Evolutionary conservation across 2,113 vertebrate genomes (phyloP).

Genomic region (Pseudorectes ferrugineus): DNA sequence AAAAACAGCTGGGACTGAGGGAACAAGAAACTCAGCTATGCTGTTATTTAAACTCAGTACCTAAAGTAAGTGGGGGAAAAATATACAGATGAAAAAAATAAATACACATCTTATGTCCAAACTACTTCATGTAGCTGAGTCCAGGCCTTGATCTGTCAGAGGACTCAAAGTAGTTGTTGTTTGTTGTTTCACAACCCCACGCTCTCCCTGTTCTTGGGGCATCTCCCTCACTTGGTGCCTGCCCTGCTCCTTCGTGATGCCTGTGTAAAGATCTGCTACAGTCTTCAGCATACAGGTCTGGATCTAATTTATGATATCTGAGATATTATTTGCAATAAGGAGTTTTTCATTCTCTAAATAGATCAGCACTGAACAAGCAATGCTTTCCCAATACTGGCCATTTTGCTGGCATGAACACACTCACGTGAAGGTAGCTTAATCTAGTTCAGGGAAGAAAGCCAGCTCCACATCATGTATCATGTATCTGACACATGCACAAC

Average conservation of each 20-base stretch:
- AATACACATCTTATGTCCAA: neutral
- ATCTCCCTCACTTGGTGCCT: neutral
- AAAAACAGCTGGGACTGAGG: neutral
- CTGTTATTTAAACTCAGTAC: neutral
- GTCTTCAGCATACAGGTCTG: neutral
- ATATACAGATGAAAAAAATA: neutral
- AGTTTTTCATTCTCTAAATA: neutral
- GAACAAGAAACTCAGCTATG: neutral
- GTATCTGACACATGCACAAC: rapidly evolving
- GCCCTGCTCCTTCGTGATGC: neutral
- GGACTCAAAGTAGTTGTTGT: neutral
- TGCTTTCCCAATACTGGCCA: neutral
- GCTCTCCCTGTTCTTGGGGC: neutral
- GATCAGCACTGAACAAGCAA: neutral
- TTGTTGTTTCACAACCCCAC: neutral
- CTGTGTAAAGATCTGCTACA: neutral
- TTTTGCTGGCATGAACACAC: neutral
- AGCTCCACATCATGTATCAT: neutral
- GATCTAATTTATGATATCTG: neutral
- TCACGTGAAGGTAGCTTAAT: neutral
- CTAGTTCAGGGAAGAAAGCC: neutral
- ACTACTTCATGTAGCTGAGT: neutral
- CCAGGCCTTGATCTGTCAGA: neutral
- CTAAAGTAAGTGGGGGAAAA: neutral
- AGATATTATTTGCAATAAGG: neutral